phyloP scores from a whole-genome alignment of 2,888 invertebrate genomes.

The Lasioglossum pauxillum region DNA sequence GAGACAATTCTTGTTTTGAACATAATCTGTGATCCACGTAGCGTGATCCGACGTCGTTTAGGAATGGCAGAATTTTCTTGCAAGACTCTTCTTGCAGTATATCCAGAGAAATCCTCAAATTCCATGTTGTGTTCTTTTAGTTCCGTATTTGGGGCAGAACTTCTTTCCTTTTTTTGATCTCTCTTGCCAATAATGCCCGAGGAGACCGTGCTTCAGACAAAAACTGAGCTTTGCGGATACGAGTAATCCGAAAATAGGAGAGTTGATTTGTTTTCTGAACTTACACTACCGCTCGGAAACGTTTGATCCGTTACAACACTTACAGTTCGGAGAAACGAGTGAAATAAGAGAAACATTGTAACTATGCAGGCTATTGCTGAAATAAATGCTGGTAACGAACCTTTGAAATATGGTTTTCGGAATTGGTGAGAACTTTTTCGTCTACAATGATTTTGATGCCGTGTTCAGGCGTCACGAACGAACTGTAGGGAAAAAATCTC shows the following conservation, averaged over 20 bases:
- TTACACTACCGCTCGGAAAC: neutral
- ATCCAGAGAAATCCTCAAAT: neutral
- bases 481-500: neutral
- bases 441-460: neutral
- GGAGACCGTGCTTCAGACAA: neutral
- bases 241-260: neutral
- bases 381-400: neutral
- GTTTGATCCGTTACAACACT: neutral
- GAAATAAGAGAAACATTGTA: neutral
- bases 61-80: neutral
- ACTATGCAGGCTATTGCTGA: neutral
- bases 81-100: neutral
- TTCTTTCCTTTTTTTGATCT: neutral
- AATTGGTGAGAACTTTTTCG: neutral
- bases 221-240: neutral
- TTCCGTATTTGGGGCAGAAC: neutral
- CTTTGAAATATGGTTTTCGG: neutral
- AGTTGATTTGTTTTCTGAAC: neutral
- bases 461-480: neutral
- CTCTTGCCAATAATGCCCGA: neutral
- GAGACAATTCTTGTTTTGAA: too few relatives aligned
- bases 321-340: neutral
- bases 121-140: neutral
- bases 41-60: neutral
- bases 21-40: too few relatives aligned